These are phyloP conservation scores for Nephrotoma appendiculata DNA, from an alignment of 2,888 invertebrate species.

Conservation along the genomic window DNA sequence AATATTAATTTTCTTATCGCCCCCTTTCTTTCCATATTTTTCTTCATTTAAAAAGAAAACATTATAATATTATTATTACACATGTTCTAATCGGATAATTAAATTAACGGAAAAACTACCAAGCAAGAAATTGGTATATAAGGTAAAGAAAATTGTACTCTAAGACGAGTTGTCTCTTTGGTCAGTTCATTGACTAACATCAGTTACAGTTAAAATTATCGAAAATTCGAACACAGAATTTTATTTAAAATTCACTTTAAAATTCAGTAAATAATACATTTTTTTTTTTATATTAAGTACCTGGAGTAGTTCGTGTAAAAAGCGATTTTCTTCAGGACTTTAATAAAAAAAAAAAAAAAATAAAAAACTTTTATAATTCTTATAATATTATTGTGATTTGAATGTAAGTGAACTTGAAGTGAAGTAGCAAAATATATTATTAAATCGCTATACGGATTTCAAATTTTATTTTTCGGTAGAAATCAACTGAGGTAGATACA, in stretches of 20 bases:
- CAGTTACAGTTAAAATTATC: neutral
- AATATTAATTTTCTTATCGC: neutral
- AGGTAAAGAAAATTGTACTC: neutral
- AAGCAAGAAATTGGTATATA: neutral
- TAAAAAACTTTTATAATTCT: neutral
- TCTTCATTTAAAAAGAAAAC: neutral
- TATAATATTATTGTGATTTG: neutral
- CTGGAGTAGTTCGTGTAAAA: constrained; percentile 8
- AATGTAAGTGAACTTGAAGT: neutral
- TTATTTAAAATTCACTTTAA: neutral
- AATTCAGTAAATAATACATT: neutral
- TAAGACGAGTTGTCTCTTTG: constrained; percentile 7
- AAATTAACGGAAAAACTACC: neutral
- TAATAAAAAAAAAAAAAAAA: neutral
- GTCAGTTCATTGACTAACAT: neutral
- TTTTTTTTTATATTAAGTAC: neutral
- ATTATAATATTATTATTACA: neutral
- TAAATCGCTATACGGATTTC: neutral
- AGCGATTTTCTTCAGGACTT: constrained; percentile 8
- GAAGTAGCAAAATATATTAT: neutral
- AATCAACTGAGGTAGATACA: neutral
- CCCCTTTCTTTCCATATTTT: neutral
- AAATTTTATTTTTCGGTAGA: neutral
- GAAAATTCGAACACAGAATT: neutral
- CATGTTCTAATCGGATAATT: neutral